Evolutionary conservation across 2,888 invertebrate species (phyloP), one percentile per base, ranked within the genome.

Genomic region (Eupithecia pulchellata): DNA sequence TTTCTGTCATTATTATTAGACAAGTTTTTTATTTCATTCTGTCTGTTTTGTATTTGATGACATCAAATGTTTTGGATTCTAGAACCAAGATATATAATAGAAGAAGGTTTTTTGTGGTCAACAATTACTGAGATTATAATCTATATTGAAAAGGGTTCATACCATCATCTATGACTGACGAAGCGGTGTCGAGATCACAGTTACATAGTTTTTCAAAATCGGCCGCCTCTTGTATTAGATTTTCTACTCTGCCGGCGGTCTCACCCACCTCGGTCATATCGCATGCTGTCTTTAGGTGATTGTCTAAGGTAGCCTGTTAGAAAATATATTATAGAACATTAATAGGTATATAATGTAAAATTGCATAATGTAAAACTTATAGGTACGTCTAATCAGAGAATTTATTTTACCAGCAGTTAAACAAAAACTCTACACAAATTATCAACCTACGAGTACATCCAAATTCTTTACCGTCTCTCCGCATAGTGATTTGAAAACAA

Each of bases 181-280:
- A 96, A 32, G 98, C 98, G 77, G 96, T 95, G 80, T 97, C 96
- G 75, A 98, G 96, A 91, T 98, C 98, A 84, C 95, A 96, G 95
- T 97, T 95, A 90, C 97, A 97, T 69, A 96, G 95, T 90, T 96
- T 96, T 84, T 98, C 97, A 90, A 98, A 97, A 69, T 96, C 95
- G 74, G 95, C 95, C 6, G 97, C 96, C 82, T 98, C 98, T 82
- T 96, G 95, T 67, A 98, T 95, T 29, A 98, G 95, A 68, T 95
- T 96, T 78, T 98, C 97, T 6, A 98, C 97, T 80, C 97, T 95
- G 64, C 94, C 94, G 47, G 97, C 97, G n/a, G 97, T 97, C 88
- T 98, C 98, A 6, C 98, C 98, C 69, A 97, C 96, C 89, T 98
- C 98, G 2, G 97, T 97, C 97, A 98, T 97, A 79, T 97, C 97